These are phyloP conservation scores for Hemicordylus capensis DNA, from an alignment of 2,113 vertebrate genomes.

Conservation along the genomic window DNA sequence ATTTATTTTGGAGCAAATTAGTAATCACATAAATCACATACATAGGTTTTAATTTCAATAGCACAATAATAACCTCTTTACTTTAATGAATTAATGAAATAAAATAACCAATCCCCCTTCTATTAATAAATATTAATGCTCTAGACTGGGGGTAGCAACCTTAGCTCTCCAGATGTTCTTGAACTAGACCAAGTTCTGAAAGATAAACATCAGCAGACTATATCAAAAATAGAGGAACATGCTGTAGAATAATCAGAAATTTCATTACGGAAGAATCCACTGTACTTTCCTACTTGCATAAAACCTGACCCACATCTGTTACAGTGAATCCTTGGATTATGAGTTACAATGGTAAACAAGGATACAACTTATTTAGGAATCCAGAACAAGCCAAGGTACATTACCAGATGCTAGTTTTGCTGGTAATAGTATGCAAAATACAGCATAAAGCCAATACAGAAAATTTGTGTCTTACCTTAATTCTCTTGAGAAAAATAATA, in stretches of 20 bases:
- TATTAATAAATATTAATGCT: background rate
- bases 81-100: background rate
- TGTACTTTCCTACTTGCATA: background rate
- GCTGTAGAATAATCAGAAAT: background rate
- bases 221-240: background rate
- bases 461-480: slow-evolving; percentile 84
- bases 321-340: background rate
- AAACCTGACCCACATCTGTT: background rate
- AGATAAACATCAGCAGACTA: background rate
- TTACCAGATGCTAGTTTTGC: background rate
- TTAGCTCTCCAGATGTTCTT: no score
- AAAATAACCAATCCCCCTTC: no score
- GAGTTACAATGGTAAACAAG: background rate
- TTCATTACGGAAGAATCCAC: background rate
- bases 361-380: no score
- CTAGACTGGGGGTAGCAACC: no score
- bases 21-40: background rate
- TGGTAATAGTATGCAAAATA: background rate
- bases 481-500: slow-evolving; percentile 90
- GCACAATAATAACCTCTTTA: no score
- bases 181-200: no score
- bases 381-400: background rate
- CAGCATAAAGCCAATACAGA: background rate
- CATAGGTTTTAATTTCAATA: background rate
- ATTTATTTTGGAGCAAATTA: background rate